Base-by-base conservation (phyloP, 1,140 invertebrate genomes). In the Drosophila funebris region DNA sequence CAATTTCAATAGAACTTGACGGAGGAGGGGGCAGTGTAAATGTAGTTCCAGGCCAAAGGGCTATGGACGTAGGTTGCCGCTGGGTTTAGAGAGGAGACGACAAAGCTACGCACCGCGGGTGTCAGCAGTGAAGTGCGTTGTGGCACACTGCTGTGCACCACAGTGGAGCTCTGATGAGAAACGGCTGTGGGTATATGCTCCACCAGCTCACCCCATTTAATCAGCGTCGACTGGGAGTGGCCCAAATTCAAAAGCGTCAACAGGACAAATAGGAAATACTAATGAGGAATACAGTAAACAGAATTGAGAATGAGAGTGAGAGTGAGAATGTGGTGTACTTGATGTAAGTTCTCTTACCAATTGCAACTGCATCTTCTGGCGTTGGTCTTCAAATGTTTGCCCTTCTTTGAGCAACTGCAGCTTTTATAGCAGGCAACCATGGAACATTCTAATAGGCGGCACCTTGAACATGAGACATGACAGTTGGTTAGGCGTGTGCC, bases 151-250 rank as follows among this genome's bases (percentile, higher is more conserved):
- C 72, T 67, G 33, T 91, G 90, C 13, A 93, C 90, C 39, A 93
- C 85, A 20, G 93, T 91, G 73, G 92, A 92, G 88, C 92, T 93
- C 77, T 93, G 93, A 64, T 91, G 92, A 33, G 87, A 91, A 44
- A 90, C 67, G 2, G 81, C 83, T 2, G 81, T 89, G 36, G 84
- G 89, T 7, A 91, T 68, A 76, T 77, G 58, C 67, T 80, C 66
- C 27, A 80, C 43, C 18, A 78, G 36, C 11, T 82, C 41, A 16
- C 76, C 76, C 41, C 84, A 68, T 14, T 70, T 63, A 16, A 82
- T 37, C n/a, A 81, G n/a, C 4, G 67, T 20, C 0, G 72, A 29
- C 16, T 63, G 37, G 6, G 63, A 60, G 4, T 76, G 67, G 9
- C 39, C 44, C 9, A 56, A 3, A 1, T 54, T 62, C 48, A 64